These are phyloP conservation scores for Criorhina ranunculi DNA, from an alignment of 2,888 invertebrate species.

Conservation along the genomic window DNA sequence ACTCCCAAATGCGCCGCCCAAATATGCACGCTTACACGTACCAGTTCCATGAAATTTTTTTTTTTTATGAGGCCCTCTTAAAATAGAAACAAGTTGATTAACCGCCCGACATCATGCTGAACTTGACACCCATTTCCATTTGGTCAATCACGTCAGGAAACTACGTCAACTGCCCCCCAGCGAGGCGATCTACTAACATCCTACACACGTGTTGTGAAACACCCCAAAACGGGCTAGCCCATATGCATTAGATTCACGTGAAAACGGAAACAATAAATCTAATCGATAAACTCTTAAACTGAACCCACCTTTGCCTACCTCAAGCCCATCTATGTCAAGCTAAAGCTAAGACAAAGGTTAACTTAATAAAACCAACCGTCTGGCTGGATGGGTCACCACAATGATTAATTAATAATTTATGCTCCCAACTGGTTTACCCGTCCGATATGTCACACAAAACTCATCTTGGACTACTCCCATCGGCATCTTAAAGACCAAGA, in stretches of 20 bases:
- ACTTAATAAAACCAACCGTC: not conserved
- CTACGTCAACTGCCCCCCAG: slow-evolving; percentile 27
- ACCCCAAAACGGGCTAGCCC: not conserved
- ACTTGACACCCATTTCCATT: slow-evolving; percentile 54
- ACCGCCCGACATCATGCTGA: slow-evolving; percentile 24
- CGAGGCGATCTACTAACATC: slow-evolving; percentile 56
- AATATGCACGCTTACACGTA: not conserved
- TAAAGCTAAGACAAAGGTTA: slow-evolving; percentile 23
- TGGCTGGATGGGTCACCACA: slow-evolving; percentile 41
- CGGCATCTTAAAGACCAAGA: slow-evolving; percentile 16
- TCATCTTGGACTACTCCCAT: not conserved
- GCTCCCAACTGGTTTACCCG: slow-evolving; percentile 8
- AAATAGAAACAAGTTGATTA: slow-evolving; percentile 23
- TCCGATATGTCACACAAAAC: not conserved
- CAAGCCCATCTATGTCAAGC: too few species aligned
- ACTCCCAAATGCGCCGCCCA: not conserved
- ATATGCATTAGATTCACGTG: slow-evolving; percentile 26
- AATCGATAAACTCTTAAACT: slow-evolving; percentile 3
- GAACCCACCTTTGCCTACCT: not conserved
- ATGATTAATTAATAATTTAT: slow-evolving; percentile 40
- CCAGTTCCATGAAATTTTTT: not conserved
- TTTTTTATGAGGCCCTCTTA: not conserved
- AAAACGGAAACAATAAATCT: slow-evolving; percentile 40
- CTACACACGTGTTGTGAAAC: slow-evolving; percentile 44
- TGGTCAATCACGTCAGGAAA: slow-evolving; percentile 30